phyloP scores from a whole-genome alignment of 2,888 invertebrate species.

The Dione juno region DNA sequence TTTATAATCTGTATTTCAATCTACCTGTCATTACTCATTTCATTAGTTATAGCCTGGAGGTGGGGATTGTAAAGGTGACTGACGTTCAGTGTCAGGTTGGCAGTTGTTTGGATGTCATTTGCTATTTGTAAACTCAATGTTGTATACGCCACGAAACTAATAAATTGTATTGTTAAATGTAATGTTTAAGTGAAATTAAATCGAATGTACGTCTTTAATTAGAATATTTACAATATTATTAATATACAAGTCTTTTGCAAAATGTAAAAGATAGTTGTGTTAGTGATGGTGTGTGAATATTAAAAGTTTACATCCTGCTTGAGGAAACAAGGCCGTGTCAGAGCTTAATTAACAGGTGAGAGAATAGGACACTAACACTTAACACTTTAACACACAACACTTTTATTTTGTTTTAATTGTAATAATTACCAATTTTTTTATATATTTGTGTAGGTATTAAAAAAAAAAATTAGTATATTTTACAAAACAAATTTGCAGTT shows the following conservation, averaged over 20 bases:
- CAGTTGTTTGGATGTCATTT: slow-evolving; percentile 28
- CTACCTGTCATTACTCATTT: neutral
- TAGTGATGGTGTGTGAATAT: slow-evolving; percentile 49
- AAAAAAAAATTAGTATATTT: too few species aligned
- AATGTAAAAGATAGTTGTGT: slow-evolving; percentile 15
- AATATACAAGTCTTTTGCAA: neutral
- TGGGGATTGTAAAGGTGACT: neutral
- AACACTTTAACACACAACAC: too few species aligned
- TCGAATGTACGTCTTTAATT: slow-evolving; percentile 11
- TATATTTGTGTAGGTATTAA: neutral
- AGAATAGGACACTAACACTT: slow-evolving; percentile 52
- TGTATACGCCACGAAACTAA: slow-evolving; percentile 40
- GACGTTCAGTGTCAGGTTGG: slow-evolving; percentile 21
- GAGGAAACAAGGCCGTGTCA: slow-evolving; percentile 63
- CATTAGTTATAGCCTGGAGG: too few species aligned
- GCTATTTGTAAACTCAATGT: slow-evolving; percentile 32
- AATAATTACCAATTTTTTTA: neutral
- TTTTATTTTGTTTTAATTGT: slow-evolving; percentile 41
- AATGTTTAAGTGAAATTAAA: slow-evolving; percentile 33
- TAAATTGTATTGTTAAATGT: slow-evolving; percentile 18
- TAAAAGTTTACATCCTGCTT: slow-evolving; percentile 49
- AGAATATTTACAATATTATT: neutral
- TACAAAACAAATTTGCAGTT: too few species aligned
- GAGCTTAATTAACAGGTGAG: slow-evolving; percentile 56
- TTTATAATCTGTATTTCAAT: neutral